Base-by-base conservation (phyloP, 2,888 invertebrate genomes). In the Priocnemis perturbator region DNA sequence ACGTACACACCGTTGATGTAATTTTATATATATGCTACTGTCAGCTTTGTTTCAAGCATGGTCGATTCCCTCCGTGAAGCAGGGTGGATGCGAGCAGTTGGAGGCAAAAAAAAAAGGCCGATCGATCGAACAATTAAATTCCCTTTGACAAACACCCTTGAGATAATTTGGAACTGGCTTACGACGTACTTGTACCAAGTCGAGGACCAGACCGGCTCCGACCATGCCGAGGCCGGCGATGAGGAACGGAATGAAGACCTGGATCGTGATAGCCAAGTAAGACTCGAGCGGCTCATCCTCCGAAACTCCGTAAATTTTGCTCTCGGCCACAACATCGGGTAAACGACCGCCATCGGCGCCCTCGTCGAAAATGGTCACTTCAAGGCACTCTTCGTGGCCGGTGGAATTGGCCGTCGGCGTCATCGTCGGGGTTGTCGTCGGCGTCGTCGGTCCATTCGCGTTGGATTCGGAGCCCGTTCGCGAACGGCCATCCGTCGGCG, bases 141-240 rank as follows among this genome's bases (percentile, higher is more conserved):
- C 26, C 26, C 26, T 3, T 26, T 26, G 26, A 26, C 26, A 26
- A 26, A 26, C n/a, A 5, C 26, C 26, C 26, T 26, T 26, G 26
- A 26, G 26, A 26, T 26, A 26, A 26, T 26, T 2, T 26, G 26
- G 4, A 37, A 37, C 37, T 37, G 37, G 37, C 14, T 37, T 37
- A 11, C 7, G 11, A 63, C 85, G 83, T 88, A 93, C 93, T 90
- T 94, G 94, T 75, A 95, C 94, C 78, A 91, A 89, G 87, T 95
- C 94, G 67, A 95, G 90, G 52, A 95, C 93, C 71, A 95, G 89
- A 62, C 95, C 95, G 70, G 95, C 95, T 71, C 93, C 93, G 30
- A 95, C 95, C 93, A 94, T 95, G 57, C 95, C 95, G 84, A 94
- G 91, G 26, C 95, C 95, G 71, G 95, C 95, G 67, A 95, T 92